Evolutionary conservation across 2,113 vertebrate genomes (phyloP).

Genomic region (Takifugu bimaculatus): DNA sequence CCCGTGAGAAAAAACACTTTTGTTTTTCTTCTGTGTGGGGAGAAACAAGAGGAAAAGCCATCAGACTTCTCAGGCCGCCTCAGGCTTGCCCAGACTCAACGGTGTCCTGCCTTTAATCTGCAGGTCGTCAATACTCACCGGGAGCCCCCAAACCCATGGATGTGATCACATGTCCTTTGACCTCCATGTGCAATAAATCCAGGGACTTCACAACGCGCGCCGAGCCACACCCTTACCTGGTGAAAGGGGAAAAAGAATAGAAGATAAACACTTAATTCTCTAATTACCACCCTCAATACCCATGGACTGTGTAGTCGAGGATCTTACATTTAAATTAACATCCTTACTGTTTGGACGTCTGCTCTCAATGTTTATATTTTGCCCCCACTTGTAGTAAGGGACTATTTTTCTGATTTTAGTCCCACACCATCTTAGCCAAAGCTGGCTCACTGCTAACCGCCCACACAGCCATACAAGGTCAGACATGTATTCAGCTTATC

Average conservation of each 20-base stretch:
- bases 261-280: no score
- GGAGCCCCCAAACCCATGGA: constrained; percentile 76
- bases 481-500: no score
- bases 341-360: no score
- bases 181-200: constrained; percentile 77
- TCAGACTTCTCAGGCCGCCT: constrained; percentile 15
- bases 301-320: no score
- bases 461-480: no score
- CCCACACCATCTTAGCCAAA: no score
- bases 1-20: constrained; percentile 37
- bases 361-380: no score
- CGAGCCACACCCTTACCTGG: constrained; percentile 63
- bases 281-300: no score
- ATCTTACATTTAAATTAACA: no score
- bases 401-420: no score
- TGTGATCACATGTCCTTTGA: constrained; percentile 83
- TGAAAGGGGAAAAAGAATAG: not conserved
- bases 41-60: constrained; percentile 16
- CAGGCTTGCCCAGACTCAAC: constrained; percentile 28
- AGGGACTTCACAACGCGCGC: constrained; percentile 48
- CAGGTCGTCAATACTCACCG: constrained; percentile 64
- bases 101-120: not conserved
- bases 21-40: constrained; percentile 30
- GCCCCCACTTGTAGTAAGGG: no score
- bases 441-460: no score